Base-by-base conservation (phyloP, 2,888 invertebrate species). In the Abrostola tripartita region DNA sequence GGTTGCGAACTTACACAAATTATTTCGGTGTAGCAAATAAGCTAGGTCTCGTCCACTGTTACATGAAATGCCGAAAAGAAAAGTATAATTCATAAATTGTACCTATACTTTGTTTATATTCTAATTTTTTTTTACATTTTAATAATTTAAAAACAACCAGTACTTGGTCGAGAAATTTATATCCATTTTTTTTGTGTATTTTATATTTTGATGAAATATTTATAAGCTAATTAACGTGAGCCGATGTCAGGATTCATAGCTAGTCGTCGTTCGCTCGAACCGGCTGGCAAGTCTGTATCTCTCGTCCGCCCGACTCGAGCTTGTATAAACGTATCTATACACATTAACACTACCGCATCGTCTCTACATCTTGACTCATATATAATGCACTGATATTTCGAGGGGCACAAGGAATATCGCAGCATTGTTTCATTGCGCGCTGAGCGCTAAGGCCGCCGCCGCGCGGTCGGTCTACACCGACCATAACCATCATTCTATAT, bases 131-230 rank as follows among this genome's bases (percentile, higher is more conserved):
- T 94, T 94, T 94, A 94, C 93, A 93, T 94, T 94, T 94, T 94
- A 94, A 94, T 94, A 94, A 94, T 94, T 94, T 94, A 94, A 94
- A 93, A 93, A 94, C 94, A 94, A 94, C 94, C 94, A 94, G 92
- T 92, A 92, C 89, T 93, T 92, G 94, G 94, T 94, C 93, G 94
- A 92, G 90, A 93, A 93, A 92, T 94, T 94, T 93, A 93, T 93
- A 93, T 93, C 92, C 93, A 92, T 93, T 93, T 94, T 93, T 94
- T 94, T 94, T 94, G 94, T 93, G 92, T 94, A 94, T 94, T 94
- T 94, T 94, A 94, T 94, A 92, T 93, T 94, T 94, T 94, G 92
- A 94, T 94, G 94, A 94, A 93, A 92, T 93, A 94, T 94, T 93
- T 94, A 94, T 90, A 94, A 94, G 94, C 94, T 94, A 94, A 94